phyloP scores from a whole-genome alignment of 2,888 invertebrate species.

The Andrena marginata region DNA sequence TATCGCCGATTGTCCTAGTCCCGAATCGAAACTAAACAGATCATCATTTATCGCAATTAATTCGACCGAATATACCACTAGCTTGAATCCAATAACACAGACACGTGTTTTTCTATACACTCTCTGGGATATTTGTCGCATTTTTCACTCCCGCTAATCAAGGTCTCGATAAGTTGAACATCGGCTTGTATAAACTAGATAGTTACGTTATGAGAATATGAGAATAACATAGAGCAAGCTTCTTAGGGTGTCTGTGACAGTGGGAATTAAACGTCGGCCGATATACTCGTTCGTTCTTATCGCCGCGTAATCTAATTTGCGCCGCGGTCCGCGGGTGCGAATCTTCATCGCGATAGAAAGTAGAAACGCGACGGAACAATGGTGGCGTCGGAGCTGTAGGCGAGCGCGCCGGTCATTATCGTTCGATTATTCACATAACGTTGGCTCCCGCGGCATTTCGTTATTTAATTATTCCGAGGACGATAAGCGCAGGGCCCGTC shows the following conservation, averaged over 20 bases:
- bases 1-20: slow-evolving; percentile 52
- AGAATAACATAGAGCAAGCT: too few species aligned
- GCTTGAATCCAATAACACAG: background rate
- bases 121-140: too few species aligned
- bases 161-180: too few species aligned
- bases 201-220: too few species aligned
- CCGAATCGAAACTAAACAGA: slow-evolving; percentile 8
- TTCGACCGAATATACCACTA: slow-evolving; percentile 5
- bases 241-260: too few species aligned
- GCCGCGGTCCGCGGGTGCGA: background rate
- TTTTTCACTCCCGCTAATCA: too few species aligned
- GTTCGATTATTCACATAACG: slow-evolving; percentile 78
- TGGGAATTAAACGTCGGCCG: too few species aligned
- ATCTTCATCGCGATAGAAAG: slow-evolving; percentile 17
- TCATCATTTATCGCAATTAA: background rate
- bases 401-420: slow-evolving; percentile 69
- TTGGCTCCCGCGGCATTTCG: slow-evolving; percentile 74
- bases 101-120: too few species aligned
- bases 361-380: slow-evolving; percentile 42
- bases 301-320: too few species aligned
- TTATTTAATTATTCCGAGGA: slow-evolving; percentile 81
- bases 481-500: slow-evolving; percentile 77
- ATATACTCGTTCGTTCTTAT: too few species aligned
- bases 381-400: slow-evolving; percentile 33
- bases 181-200: too few species aligned